A percentile compares a stretch with the other conserved stretches of the same genome.
These are phyloP conservation scores for Merodon equestris DNA, from an alignment of 2,888 invertebrate species.

Conservation along the genomic window DNA sequence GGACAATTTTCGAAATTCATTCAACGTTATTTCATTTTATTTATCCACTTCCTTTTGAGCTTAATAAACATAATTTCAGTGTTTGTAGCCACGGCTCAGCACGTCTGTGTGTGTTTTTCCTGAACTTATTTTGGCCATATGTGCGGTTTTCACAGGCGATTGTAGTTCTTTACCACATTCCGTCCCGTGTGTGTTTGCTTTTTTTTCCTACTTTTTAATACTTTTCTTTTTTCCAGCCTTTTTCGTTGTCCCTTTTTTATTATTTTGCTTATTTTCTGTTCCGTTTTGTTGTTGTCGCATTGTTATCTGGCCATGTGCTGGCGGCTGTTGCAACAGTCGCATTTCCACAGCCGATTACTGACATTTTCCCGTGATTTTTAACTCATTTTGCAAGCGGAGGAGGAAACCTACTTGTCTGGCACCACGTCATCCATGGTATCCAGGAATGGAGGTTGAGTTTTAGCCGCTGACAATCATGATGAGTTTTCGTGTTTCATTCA, in stretches of 20 bases:
- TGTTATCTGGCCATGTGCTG: conserved; percentile 42
- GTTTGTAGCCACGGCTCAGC: conserved; percentile 31
- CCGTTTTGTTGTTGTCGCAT: neutral
- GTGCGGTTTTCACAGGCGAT: conserved; percentile 68
- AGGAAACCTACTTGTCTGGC: conserved; percentile 15
- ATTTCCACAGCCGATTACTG: conserved; percentile 54
- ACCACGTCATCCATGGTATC: conserved; percentile 7
- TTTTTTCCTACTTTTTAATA: no score
- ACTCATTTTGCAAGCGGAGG: conserved; percentile 15
- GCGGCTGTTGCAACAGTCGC: conserved; percentile 62
- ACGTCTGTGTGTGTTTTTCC: conserved; percentile 51
- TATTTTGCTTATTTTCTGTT: conserved; percentile 16
- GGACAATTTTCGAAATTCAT: conserved; percentile 9
- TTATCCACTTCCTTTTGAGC: conserved; percentile 59
- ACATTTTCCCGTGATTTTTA: conserved; percentile 55
- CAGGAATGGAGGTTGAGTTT: conserved; percentile 38
- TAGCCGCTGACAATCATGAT: conserved; percentile 64
- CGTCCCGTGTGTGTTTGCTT: conserved; percentile 18
- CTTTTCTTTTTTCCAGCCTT: neutral
- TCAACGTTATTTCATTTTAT: conserved; percentile 16
- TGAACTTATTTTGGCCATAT: conserved; percentile 68
- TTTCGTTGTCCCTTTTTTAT: conserved; percentile 40
- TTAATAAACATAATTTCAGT: conserved; percentile 59
- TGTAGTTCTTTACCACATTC: conserved; percentile 64
- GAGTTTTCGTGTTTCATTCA: conserved; percentile 67